Percentiles rank a stretch among this genome's conserved stretches.
phyloP scores from a whole-genome alignment of 2,888 invertebrate species.

The Flexamia atlantica region DNA sequence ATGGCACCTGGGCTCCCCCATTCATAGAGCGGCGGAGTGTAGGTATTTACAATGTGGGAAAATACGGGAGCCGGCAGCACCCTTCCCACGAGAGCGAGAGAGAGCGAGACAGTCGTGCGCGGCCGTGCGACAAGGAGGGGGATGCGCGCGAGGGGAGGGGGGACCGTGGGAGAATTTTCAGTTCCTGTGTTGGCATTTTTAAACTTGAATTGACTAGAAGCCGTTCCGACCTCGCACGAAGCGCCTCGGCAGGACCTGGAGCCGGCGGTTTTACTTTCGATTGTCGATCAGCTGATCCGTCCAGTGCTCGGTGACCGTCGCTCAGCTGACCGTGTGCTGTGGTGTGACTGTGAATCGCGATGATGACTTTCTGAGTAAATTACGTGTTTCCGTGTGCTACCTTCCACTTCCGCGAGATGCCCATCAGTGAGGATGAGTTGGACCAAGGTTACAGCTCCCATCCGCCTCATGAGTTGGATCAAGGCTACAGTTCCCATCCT shows the following conservation, averaged over 20 bases:
- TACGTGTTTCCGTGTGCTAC: slow-evolving; percentile 16
- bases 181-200: slow-evolving; percentile 62
- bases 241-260: background rate
- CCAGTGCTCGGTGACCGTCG: background rate
- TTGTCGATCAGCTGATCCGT: slow-evolving; percentile 34
- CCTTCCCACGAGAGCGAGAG: slow-evolving; percentile 55
- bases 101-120: slow-evolving; percentile 55
- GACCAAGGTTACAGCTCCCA: slow-evolving; percentile 49
- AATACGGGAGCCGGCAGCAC: slow-evolving; percentile 52
- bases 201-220: slow-evolving; percentile 27
- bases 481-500: background rate
- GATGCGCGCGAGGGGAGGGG: slow-evolving; percentile 17
- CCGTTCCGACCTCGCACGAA: slow-evolving; percentile 20
- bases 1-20: background rate
- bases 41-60: slow-evolving; percentile 60
- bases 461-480: background rate
- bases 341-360: slow-evolving; percentile 11
- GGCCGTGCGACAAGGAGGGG: slow-evolving; percentile 12
- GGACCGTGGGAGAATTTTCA: slow-evolving; percentile 61
- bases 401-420: slow-evolving; percentile 29
- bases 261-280: slow-evolving; percentile 14
- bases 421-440: slow-evolving; percentile 57
- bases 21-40: background rate
- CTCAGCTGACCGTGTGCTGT: slow-evolving; percentile 8
- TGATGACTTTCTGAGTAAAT: slow-evolving; percentile 7